Percentiles rank a stretch among this genome's conserved stretches.
These are phyloP conservation scores for Otolemur crassicaudatus DNA, from an alignment of 2,797 vertebrate species.

Conservation along the genomic window DNA sequence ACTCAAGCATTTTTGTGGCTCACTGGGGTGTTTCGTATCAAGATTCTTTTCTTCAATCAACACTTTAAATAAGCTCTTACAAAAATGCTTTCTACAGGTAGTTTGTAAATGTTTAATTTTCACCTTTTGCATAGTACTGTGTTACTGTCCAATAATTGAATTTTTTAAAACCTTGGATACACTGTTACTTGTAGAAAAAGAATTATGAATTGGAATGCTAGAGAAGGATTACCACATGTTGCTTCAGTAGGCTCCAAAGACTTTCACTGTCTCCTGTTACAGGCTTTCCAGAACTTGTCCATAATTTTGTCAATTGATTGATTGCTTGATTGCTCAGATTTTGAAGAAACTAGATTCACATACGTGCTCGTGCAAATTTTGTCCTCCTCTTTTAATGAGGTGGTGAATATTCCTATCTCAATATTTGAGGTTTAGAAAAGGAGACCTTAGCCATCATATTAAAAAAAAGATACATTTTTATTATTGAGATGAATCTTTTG, in stretches of 20 bases:
- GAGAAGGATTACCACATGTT: background rate
- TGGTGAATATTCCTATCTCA: background rate
- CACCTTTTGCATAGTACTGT: slow-evolving; percentile 7
- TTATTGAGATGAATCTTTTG: background rate
- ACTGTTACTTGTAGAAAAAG: background rate
- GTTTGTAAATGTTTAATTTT: slow-evolving; percentile 55
- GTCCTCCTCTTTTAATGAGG: background rate
- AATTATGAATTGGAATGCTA: background rate
- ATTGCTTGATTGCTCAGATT: background rate
- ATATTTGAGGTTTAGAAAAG: background rate
- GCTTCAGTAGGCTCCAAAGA: background rate
- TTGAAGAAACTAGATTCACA: background rate
- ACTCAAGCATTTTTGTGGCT: background rate
- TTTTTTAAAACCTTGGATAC: slow-evolving; percentile 35
- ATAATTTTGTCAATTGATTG: background rate
- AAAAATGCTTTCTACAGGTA: background rate
- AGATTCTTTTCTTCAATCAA: background rate
- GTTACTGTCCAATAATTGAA: background rate
- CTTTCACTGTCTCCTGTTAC: background rate
- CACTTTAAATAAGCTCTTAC: slow-evolving; percentile 38
- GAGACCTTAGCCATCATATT: background rate
- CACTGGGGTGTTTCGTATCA: background rate
- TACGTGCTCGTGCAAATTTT: background rate
- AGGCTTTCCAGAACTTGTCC: background rate
- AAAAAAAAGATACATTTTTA: background rate